Evolutionary conservation across 1,140 invertebrate species (phyloP), one percentile per base, ranked within the genome.

Genomic region (Drosophila lacertosa): DNA sequence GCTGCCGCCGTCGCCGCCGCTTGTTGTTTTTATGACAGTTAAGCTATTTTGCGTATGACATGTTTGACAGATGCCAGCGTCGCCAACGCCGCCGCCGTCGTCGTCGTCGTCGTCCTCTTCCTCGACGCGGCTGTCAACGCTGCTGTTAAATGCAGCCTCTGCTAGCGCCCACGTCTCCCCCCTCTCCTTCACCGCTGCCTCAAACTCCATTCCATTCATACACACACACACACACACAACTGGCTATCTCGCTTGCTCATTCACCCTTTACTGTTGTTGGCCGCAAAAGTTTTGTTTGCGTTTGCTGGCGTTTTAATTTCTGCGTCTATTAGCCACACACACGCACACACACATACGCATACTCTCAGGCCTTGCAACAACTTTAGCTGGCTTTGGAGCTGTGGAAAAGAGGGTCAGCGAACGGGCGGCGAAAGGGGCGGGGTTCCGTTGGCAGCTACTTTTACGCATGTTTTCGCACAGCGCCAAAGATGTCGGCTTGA

Each of bases 21-120:
- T 77, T 77, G 62, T 68, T 75, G 77, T 88, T 86, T 86, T 88
- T 81, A 86, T 81, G 82, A 81, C 73, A 81, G 82, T 88, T 88
- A 81, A 88, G 82, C 82, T 86, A 86, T 86, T 86, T 88, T 81
- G 82, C 82, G 81, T 86, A 81, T 88, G 82, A 86, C 81, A 88
- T 73, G 82, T 86, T 81, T 86, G 74, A 88, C 81, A 88, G 81
- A 88, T 81, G 82, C 69, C 77, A 74, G 64, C 74, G 65, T 54
- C 69, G 26, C 33, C 32, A 48, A 29, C 63, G 62, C 48, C 60
- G 67, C 35, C 59, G 54, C 63, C 76, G 68, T 83, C 79, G 26
- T 29, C 26, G n/a, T 24, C 42, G 11, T 22, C 26, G 26, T 26
- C 26, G 9, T 26, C 9, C 26, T 26, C 26, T 6, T 29, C 6